Evolutionary conservation across 1,140 invertebrate genomes (phyloP).

Genomic region (Cydia fagiglandana): DNA sequence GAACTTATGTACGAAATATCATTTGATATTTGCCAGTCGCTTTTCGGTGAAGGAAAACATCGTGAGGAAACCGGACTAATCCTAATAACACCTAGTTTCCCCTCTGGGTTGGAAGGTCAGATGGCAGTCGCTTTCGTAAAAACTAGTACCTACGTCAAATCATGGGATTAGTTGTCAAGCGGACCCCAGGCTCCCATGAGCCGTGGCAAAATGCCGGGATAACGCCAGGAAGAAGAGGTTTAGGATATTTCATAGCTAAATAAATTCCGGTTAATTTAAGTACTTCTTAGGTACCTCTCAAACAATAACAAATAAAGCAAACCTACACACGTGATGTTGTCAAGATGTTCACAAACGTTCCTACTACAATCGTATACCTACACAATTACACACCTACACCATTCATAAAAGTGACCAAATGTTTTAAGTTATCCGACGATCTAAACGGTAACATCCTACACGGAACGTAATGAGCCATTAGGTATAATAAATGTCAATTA

Average conservation of each 20-base stretch:
- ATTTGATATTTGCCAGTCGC: too few relatives aligned
- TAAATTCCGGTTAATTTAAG: neutral
- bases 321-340: constrained; percentile 18
- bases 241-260: neutral
- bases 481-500: constrained; percentile 1
- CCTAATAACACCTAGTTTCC: too few relatives aligned
- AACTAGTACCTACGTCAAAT: too few relatives aligned
- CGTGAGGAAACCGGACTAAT: too few relatives aligned
- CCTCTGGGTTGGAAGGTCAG: too few relatives aligned
- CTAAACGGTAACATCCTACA: constrained; percentile 37
- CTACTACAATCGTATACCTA: constrained; percentile 27
- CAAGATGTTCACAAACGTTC: constrained; percentile 29
- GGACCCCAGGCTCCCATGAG: too few relatives aligned
- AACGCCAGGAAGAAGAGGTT: too few relatives aligned
- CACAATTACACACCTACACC: constrained; percentile 35
- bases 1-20: too few relatives aligned
- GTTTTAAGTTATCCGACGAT: neutral
- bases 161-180: too few relatives aligned
- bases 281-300: neutral
- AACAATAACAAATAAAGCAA: constrained; percentile 4
- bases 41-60: too few relatives aligned
- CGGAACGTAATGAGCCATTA: constrained; percentile 2
- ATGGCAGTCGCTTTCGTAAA: too few relatives aligned
- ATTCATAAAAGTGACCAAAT: constrained; percentile 23
- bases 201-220: too few relatives aligned